phyloP scores from a whole-genome alignment of 2,113 vertebrate species.

The Ailuropoda melanoleuca region DNA sequence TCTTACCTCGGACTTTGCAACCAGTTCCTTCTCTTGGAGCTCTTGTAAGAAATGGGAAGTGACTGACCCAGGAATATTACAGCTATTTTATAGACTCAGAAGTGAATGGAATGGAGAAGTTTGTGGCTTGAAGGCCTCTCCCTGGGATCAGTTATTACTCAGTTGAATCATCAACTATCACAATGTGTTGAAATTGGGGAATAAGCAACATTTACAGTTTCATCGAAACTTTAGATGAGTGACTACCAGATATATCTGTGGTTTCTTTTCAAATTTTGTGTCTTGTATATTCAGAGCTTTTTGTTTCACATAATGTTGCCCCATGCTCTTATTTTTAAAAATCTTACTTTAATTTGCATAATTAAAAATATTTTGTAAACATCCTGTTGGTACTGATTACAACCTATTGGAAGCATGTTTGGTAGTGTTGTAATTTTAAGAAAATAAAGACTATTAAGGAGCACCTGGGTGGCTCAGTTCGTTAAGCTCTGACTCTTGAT shows the following conservation, averaged over 20 bases:
- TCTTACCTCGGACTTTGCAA: constrained; percentile 38
- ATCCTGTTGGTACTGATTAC: not conserved
- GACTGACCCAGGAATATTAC: not conserved
- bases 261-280: not conserved
- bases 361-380: not conserved
- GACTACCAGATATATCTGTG: not conserved
- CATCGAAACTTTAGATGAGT: not conserved
- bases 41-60: not conserved
- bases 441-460: not conserved
- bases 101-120: not conserved
- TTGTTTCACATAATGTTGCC: not conserved
- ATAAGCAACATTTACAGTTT: constrained; percentile 44
- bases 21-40: not conserved
- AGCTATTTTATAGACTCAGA: constrained; percentile 52
- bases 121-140: not conserved
- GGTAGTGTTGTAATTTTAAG: not conserved
- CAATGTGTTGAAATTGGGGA: constrained; percentile 38
- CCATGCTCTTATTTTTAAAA: not conserved
- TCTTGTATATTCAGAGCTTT: not conserved
- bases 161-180: constrained; percentile 40
- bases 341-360: not conserved
- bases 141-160: constrained; percentile 5
- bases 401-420: not conserved
- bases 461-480: not conserved
- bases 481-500: not conserved